phyloP scores from a whole-genome alignment of 1,140 invertebrate genomes.

The Euura saliciscinereae region DNA sequence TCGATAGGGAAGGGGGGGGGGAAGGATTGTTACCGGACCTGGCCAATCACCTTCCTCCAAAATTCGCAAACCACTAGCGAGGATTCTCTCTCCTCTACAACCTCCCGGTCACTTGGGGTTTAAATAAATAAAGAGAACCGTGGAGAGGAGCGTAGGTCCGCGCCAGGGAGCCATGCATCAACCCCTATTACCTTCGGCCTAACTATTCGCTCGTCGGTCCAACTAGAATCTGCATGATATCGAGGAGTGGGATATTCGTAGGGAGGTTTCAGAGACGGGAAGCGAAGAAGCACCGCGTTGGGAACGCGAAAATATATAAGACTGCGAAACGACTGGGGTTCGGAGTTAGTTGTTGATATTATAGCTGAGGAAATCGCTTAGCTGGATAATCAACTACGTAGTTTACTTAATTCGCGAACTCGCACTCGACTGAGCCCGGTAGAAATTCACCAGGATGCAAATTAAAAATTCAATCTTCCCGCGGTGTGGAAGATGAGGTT shows the following conservation, averaged over 20 bases:
- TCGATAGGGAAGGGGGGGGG: too few species aligned
- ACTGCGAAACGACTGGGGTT: too few species aligned
- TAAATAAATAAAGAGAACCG: constrained; percentile 46
- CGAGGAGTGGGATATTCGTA: not conserved
- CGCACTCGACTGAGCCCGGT: not conserved
- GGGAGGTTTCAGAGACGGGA: too few species aligned
- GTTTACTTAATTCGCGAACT: constrained; percentile 43
- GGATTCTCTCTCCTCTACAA: not conserved
- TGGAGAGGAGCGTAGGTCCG: constrained; percentile 23
- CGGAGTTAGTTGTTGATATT: too few species aligned
- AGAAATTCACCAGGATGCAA: constrained; percentile 18
- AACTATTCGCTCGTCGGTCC: constrained; percentile 35
- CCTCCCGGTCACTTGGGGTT: constrained; percentile 31
- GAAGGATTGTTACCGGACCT: not conserved
- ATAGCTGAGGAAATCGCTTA: too few species aligned
- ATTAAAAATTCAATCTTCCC: constrained; percentile 50
- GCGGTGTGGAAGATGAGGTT: constrained; percentile 20
- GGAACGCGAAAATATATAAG: too few species aligned
- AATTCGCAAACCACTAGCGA: not conserved
- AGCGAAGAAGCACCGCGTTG: too few species aligned
- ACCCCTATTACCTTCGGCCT: constrained; percentile 36
- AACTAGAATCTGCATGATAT: constrained; percentile 40
- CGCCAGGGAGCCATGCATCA: constrained; percentile 42
- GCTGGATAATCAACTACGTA: not conserved
- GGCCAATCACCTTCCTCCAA: not conserved